Evolutionary conservation across 2,797 vertebrate species (phyloP).

Genomic region (Arvicola amphibius): DNA sequence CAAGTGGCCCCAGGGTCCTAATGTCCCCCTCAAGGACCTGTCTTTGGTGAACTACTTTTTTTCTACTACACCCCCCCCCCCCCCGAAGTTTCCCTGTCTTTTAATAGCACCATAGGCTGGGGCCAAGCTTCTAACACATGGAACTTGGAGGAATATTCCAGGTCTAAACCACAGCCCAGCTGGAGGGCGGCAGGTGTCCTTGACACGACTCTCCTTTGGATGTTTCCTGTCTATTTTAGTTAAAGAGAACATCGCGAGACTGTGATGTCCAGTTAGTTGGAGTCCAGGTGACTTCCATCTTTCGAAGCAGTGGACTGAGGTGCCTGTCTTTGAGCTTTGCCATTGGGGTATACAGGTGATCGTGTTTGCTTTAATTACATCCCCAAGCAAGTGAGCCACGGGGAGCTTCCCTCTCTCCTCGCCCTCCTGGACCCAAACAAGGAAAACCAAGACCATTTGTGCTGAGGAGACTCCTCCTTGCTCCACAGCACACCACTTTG

Average conservation of each 20-base stretch:
- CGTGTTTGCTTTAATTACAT: neutral
- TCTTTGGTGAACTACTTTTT: neutral
- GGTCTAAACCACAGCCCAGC: no score
- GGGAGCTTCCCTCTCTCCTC: neutral
- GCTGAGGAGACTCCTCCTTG: neutral
- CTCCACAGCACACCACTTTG: rapidly evolving
- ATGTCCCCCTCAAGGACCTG: neutral
- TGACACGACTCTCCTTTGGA: neutral
- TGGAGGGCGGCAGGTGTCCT: rapidly evolving
- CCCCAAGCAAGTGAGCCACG: neutral
- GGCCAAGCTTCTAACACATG: neutral
- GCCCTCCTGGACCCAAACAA: neutral
- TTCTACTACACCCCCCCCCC: neutral
- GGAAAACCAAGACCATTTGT: neutral
- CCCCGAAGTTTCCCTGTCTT: neutral
- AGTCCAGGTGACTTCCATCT: neutral
- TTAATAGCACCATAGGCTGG: neutral
- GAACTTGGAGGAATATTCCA: neutral
- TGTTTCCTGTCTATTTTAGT: neutral
- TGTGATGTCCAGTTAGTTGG: neutral
- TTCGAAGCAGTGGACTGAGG: neutral
- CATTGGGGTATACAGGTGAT: rapidly evolving
- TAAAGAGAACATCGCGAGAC: neutral
- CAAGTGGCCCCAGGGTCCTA: neutral
- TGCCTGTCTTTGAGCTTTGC: neutral